Evolutionary conservation across 2,888 invertebrate species (phyloP), one percentile per base, ranked within the genome.

Genomic region (Hydroisotoma schaefferi): DNA sequence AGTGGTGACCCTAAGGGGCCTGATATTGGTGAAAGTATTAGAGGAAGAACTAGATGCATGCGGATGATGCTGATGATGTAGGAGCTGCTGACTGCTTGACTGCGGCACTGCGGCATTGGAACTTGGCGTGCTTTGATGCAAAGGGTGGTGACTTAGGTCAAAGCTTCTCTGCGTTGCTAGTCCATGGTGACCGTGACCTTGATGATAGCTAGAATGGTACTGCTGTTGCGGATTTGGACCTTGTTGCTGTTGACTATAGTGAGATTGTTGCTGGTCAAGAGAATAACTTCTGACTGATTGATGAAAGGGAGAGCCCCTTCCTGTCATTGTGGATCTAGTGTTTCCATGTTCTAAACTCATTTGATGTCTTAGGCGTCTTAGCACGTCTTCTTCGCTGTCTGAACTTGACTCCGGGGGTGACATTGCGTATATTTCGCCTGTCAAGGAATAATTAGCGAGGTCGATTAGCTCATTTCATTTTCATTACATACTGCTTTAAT

Each of bases 361-460:
- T 44, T 67, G 71, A 57, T 75, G 73, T 58, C 77, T 76, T 63
- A 84, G 80, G 52, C 83, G 80, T 62, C 84, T 80, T 66, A 85
- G 79, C 43, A 85, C 84, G 75, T 85, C 85, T 74, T 84, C 84
- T 74, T 89, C 88, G 51, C 87, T 87, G 75, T 89, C 88, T 33
- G 87, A 87, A 70, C 87, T 87, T 3, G 84, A 82, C 66, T 85
- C 85, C 22, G 81, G 81, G 65, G 83, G 84, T 71, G 85, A 83
- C 73, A 84, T 82, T 8, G 82, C 81, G 74, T 83, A 85, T 38
- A 82, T 80, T 74, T 82, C 82, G 12, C 82, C 84, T 83, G 75
- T 26, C 74, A 74, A 46, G 29, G 65, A 44, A 52, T 56, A 55
- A 51, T 10, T n/a, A 6, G 10, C 6, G 43, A 15, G 43, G 10